Base-by-base conservation (phyloP, 2,888 invertebrate species). In the Carabus problematicus region DNA sequence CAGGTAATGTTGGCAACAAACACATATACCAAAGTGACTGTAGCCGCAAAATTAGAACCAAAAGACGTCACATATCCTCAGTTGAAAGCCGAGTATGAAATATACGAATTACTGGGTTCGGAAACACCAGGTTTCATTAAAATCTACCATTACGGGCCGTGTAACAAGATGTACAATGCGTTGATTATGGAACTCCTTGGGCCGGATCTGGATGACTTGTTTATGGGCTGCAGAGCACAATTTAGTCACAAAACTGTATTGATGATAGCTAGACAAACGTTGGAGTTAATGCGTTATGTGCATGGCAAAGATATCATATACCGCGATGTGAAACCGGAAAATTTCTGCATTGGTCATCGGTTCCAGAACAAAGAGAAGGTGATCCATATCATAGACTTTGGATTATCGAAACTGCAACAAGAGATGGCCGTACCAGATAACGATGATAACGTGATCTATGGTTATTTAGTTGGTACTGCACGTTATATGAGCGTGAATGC, bases 311-410 rank as follows among this genome's bases (percentile, higher is more conserved):
- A 61, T 39, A 55, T 70, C 19, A 66, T 70, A 14, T 66, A 70
- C 40, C 41, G 70, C 16, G 70, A 70, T 61, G 42, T 70, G 1
- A 70, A 70, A 56, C 70, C 70, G 1, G 70, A 70, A 49, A 70
- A 70, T 56, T 66, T 70, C 41, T 62, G 64, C 54, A 66, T 66
- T 39, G 70, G 70, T 12, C 40, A 62, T 56, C 58, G 16, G 18
- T 45, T 60, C 41, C 12, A 62, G n/a, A 40, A 41, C 6, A 60
- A 66, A 47, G 52, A 66, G 55, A 69, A 69, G n/a, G 45, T 62
- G 9, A 70, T 70, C 19, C 56, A 70, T 55, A 52, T 70, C 45
- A 45, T 70, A 29, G 70, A 70, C 56, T 70, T 70, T 54, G 70
- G 70, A 12, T 16, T 70, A n/a, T 45, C 66, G 1, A 66, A 70